Base-by-base conservation (phyloP, 2,888 invertebrate species). In the Spodoptera picta region DNA sequence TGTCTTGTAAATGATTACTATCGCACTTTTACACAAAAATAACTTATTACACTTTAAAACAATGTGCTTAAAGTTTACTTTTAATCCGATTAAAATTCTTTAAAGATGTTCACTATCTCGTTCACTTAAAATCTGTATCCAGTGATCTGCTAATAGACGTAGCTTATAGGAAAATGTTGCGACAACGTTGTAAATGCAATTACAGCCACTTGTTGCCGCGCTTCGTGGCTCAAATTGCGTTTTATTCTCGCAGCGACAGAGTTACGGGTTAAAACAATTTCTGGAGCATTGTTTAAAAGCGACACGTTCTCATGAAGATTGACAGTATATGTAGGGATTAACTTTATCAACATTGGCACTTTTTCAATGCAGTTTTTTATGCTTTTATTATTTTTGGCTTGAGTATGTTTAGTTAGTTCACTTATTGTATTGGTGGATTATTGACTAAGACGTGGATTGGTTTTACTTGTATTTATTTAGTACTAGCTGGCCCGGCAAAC, bases 161-260 rank as follows among this genome's bases (percentile, higher is more conserved):
- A 62, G 54, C 62, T 56, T 57, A 55, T 67, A 75, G 79, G 71
- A 82, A 79, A 86, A 81, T 79, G 79, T 83, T 79, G 81, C 75
- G 82, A 80, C 79, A 82, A 70, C 79, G 80, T 81, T 75, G 75
- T 79, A 83, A 85, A 87, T 82, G 78, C 77, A 84, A 88, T 88
- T 88, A 87, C 80, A 74, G 79, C 76, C 80, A 82, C 83, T 84
- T 81, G 81, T 81, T 83, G 82, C 83, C 75, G 68, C 63, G 75
- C 79, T 76, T 47, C 51, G 64, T 73, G 71, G 71, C 73, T 74
- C 61, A 77, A 85, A 85, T 83, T 82, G 77, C 68, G 72, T 84
- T 84, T 81, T 81, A 81, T 73, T 71, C 60, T 75, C 73, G 54
- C 36, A 45, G 51, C 66, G 56, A 65, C 44, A 27, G 66, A 65